Evolutionary conservation across 2,888 invertebrate species (phyloP), one percentile per base, ranked within the genome.

Genomic region (Trichacis sp.): DNA sequence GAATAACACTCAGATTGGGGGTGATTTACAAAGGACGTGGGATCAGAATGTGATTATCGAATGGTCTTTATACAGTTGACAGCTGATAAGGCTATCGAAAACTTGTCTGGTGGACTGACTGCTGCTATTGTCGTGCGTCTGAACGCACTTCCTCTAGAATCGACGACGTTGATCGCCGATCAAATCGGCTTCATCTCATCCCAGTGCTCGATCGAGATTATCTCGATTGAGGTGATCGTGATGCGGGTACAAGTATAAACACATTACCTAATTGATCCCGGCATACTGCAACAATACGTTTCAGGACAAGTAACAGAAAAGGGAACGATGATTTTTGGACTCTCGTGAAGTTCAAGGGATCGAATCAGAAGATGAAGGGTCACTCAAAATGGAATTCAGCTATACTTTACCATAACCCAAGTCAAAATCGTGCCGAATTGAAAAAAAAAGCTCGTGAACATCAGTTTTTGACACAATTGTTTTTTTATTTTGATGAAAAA

Each of bases 21-120:
- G n/a, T n/a, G n/a, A n/a, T n/a, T n/a, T n/a, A n/a, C n/a, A n/a
- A n/a, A n/a, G n/a, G n/a, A n/a, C n/a, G n/a, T n/a, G n/a, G 33
- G 33, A 33, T 33, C n/a, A 33, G 33, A 33, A 33, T 33, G 33
- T 40, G 40, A 36, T 40, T 14, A 49, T 29, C 52, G 33, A 69
- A 73, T 68, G 69, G 64, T 71, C 70, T 77, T 79, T 78, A 75
- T 74, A 77, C 71, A 76, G 75, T 74, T 75, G 75, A 73, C 77
- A 75, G 76, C 75, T 72, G 74, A 72, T 80, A 77, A 73, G 72
- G 74, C 74, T 80, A 82, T 81, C 77, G 79, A 82, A 78, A 83
- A 83, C 82, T 83, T 78, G 82, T 83, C 83, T 83, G 83, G 83
- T 83, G 83, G 82, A 84, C 79, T 83, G 83, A 83, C 81, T 83